phyloP scores from a whole-genome alignment of 2,113 vertebrate species.

The Hydropotes inermis region DNA sequence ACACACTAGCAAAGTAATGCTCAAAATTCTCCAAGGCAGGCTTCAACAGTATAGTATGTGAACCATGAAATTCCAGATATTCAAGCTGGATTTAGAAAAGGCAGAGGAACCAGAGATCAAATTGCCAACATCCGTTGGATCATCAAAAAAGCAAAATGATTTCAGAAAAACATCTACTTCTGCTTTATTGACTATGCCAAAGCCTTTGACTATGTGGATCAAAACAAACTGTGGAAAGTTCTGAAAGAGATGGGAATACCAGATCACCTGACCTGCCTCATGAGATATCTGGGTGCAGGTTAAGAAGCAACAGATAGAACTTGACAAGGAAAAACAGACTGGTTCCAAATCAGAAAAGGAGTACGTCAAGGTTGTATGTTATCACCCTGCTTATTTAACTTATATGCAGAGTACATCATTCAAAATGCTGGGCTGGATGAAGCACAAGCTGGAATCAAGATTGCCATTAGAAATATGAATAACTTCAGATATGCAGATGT shows the following conservation, averaged over 20 bases:
- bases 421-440: neutral
- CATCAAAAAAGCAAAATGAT: neutral
- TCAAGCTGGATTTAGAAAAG: neutral
- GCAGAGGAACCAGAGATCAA: neutral
- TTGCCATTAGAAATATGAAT: neutral
- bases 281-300: no score
- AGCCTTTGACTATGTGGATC: neutral
- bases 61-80: neutral
- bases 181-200: neutral
- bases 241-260: no score
- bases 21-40: neutral
- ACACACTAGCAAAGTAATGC: neutral
- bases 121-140: fast-evolving
- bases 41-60: neutral
- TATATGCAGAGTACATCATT: neutral
- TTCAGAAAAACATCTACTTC: neutral
- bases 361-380: neutral
- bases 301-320: neutral
- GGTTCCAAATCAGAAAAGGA: neutral
- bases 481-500: neutral
- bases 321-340: neutral
- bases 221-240: neutral
- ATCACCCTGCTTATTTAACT: neutral
- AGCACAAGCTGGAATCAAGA: neutral
- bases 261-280: no score